Percentiles rank a stretch among this genome's conserved stretches.
These are phyloP conservation scores for Drosophila limbata DNA, from an alignment of 2,888 invertebrate species.

Conservation along the genomic window DNA sequence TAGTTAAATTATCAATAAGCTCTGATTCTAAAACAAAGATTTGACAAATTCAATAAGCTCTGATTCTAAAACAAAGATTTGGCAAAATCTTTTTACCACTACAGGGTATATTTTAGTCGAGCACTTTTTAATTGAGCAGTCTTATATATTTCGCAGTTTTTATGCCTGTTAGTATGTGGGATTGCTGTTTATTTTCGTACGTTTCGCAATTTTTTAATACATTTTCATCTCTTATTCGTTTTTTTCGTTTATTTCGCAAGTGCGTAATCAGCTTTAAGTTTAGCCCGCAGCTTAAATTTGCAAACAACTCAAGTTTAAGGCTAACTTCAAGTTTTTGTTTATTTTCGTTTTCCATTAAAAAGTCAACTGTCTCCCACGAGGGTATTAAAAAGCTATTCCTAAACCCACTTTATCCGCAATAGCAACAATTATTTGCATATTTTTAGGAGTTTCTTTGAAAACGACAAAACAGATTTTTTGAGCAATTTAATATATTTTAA, in stretches of 20 bases:
- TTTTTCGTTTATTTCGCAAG: constrained; percentile 6
- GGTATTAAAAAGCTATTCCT: neutral
- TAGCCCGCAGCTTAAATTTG: constrained; percentile 17
- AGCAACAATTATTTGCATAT: constrained; percentile 24
- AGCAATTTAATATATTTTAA: neutral
- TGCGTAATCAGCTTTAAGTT: constrained; percentile 45
- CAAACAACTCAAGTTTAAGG: constrained; percentile 1
- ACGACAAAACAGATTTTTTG: neutral
- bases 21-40: neutral
- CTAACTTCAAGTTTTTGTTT: constrained; percentile 17
- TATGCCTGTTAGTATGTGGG: constrained; percentile 2
- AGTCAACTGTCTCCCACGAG: constrained; percentile 9
- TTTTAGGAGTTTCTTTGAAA: constrained; percentile 13
- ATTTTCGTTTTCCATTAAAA: neutral
- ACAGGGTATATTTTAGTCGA: neutral
- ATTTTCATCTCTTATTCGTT: constrained; percentile 37
- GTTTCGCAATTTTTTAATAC: constrained; percentile 38
- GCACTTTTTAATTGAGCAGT: neutral
- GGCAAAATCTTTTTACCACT: neutral
- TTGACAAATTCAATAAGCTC: too few relatives aligned
- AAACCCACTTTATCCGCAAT: neutral
- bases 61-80: neutral
- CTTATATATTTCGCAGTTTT: constrained; percentile 6
- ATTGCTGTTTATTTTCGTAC: constrained; percentile 18
- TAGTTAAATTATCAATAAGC: neutral